phyloP scores from a whole-genome alignment of 2,113 vertebrate genomes.

The Phycodurus eques region DNA sequence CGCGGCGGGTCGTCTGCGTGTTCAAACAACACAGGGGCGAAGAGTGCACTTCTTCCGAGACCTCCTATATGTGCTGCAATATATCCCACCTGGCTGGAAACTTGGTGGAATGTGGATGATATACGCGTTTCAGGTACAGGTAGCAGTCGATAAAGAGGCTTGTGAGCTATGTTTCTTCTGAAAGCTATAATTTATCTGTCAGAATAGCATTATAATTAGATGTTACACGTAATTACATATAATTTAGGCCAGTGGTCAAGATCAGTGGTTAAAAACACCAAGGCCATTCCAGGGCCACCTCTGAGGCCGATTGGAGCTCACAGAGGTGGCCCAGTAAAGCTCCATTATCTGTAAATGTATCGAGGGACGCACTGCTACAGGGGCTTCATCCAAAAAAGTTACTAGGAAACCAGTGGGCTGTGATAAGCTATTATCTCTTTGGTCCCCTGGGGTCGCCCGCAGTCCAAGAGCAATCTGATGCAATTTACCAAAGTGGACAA shows the following conservation, averaged over 20 bases:
- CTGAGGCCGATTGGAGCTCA: neutral
- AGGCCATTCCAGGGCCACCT: neutral
- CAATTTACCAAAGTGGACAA: slow-evolving; percentile 17
- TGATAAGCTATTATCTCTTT: slow-evolving; percentile 9
- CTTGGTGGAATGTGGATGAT: slow-evolving; percentile 41
- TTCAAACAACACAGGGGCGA: slow-evolving; percentile 32
- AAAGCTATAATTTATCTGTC: neutral
- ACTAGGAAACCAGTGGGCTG: neutral
- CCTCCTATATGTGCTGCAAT: slow-evolving; percentile 16
- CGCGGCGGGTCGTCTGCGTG: slow-evolving; percentile 47
- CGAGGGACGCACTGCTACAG: neutral
- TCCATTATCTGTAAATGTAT: neutral
- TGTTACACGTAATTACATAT: neutral
- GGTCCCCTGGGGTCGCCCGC: slow-evolving; percentile 20
- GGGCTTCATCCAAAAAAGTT: neutral
- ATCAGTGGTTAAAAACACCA: neutral
- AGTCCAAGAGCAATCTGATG: slow-evolving; percentile 18
- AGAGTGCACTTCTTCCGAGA: slow-evolving; percentile 18
- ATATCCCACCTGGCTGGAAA: slow-evolving; percentile 51
- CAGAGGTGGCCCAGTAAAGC: neutral
- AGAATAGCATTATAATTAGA: neutral
- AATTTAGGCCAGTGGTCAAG: neutral
- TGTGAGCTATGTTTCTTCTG: slow-evolving; percentile 18
- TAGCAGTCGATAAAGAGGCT: slow-evolving; percentile 52
- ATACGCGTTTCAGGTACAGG: slow-evolving; percentile 35